Conservation (phyloP, 2,797 vertebrate genomes). For the Amblyopsis hoosieri region DNA sequence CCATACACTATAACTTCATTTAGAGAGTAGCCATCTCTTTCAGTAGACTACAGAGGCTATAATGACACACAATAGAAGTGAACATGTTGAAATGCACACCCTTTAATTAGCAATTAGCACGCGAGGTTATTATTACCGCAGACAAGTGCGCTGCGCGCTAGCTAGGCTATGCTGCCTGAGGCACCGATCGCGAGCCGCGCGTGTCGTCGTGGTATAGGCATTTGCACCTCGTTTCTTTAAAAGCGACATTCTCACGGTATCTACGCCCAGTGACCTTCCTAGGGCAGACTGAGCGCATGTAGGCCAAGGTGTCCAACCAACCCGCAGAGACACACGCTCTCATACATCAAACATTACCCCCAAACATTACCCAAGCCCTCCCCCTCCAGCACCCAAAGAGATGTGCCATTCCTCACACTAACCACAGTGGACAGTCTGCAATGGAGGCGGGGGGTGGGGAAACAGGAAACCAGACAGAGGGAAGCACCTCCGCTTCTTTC, state of each 20-base stretch:
- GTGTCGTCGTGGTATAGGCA: constrained; percentile 6
- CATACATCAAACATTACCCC: constrained; percentile 42
- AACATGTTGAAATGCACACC: constrained; percentile 23
- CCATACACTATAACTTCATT: not conserved
- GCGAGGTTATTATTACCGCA: constrained; percentile 7
- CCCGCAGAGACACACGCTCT: constrained; percentile 39
- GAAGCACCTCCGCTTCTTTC: constrained; percentile 43
- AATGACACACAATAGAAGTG: constrained; percentile 13
- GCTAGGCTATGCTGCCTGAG: constrained; percentile 2
- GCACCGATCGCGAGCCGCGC: constrained; percentile 10
- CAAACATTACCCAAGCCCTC: not conserved
- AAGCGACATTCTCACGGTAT: not conserved
- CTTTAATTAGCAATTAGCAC: constrained; percentile 29
- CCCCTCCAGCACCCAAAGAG: constrained; percentile 32
- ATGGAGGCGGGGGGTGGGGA: constrained; percentile 12
- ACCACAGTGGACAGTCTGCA: constrained; percentile 60
- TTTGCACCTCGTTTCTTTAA: not conserved
- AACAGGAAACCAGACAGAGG: constrained; percentile 19
- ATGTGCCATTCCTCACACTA: constrained; percentile 69
- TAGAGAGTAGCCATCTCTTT: constrained; percentile 4
- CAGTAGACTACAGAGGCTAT: constrained; percentile 19
- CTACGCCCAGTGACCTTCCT: constrained; percentile 34
- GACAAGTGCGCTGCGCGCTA: constrained; percentile 15
- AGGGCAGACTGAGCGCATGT: constrained; percentile 27
- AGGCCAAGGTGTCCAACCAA: constrained; percentile 47